Base-by-base conservation (phyloP, 2,888 invertebrate species). In the Catocala fraxini region DNA sequence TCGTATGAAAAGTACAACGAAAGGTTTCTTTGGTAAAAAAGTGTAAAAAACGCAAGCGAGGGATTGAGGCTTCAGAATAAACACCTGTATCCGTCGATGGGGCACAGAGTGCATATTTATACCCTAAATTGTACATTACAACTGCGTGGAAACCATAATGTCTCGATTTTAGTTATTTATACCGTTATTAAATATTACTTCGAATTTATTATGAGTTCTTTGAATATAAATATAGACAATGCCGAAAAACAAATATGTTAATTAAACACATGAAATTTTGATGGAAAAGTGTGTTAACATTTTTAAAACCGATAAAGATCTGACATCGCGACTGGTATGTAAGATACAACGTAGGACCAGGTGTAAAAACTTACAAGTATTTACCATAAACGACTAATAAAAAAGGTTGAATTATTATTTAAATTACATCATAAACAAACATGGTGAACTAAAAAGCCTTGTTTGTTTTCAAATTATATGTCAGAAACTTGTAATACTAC, bases 1-100 rank as follows among this genome's bases (percentile, higher is more conserved):
- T 58, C 47, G 11, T 56, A 63, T 48, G 51, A 65, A 68, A 68
- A 59, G 55, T 49, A 54, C 60, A 64, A 62, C 54, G 48, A 75
- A 82, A 78, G 78, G 76, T 77, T 81, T 79, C 79, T 67, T 65
- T 69, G 49, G 25, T 56, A 60, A 70, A 82, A 83, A 81, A 73
- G 65, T 65, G 54, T 69, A 82, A 83, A 85, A 84, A 80, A 65
- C 66, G 75, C 77, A 77, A 79, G 80, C 73, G 80, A 75, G 80
- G 85, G 85, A 87, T 89, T 84, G 81, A 85, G 79, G 84, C 85
- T 77, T 71, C 81, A 75, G 79, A 80, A 79, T 79, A 79, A 82
- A 81, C 91, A 91, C 89, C 91, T 92, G 92, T 91, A 90, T 91
- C 91, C 90, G 89, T 79, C 82, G 78, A 66, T 65, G 60, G 64